Evolutionary conservation across 2,797 vertebrate species (phyloP), one percentile per base, ranked within the genome.

Genomic region (Melanotaenia nigrans): DNA sequence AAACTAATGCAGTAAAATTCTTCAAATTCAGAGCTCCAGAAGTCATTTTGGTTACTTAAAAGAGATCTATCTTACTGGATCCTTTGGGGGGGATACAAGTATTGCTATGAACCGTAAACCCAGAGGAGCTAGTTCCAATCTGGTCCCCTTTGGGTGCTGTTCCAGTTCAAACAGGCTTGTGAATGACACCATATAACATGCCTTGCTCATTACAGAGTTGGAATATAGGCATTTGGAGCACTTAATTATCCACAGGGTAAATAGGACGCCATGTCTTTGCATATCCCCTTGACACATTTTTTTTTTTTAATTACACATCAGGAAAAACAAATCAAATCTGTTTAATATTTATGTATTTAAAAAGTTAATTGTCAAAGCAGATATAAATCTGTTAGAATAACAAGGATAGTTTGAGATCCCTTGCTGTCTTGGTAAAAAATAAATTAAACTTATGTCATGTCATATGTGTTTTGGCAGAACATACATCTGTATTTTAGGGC

Each of bases 91-190:
- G 71, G 77, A 61, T 9, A 45, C 42, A 33, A 0, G 73, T 73
- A 55, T 70, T 16, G 61, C 77, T 59, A 1, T 8, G 11, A 65
- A 62, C n/a, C 40, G 9, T 36, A 49, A 10, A 60, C 54, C 45
- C 47, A 38, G 9, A 74, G 81, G 79, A 89, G 58, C 66, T 78
- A 69, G 78, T 84, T 88, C 79, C 79, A 87, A 86, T 90, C 78
- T 33, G 1, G 58, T 42, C 22, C 90, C 90, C 86, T 79, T 75
- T 85, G 92, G 85, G 90, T 82, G 81, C 87, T 87, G 92, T 61
- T 88, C 92, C 74, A 92, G 75, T 92, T 92, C 76, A 84, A 77
- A 64, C 71, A 12, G 73, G 42, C 66, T 77, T 0, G 8, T 33
- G 42, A 66, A 65, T 65, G 65, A 68, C 62, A 53, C n/a, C 2